Evolutionary conservation across 2,113 vertebrate genomes (phyloP), one percentile per base, ranked within the genome.

Genomic region (Nicator chloris): DNA sequence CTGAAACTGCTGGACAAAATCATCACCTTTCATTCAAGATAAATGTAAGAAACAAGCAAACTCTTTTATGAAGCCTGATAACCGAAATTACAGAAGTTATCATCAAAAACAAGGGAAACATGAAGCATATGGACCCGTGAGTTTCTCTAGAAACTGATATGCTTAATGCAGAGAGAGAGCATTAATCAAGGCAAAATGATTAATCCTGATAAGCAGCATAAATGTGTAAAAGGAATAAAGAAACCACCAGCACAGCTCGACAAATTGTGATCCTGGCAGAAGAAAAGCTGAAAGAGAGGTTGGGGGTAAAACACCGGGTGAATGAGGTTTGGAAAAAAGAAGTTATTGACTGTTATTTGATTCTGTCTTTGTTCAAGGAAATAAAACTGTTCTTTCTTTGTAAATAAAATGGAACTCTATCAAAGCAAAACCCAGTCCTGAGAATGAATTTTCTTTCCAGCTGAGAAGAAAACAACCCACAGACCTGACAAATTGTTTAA

Each of bases 21-120:
- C 95, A 96, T 90, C 92, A 96, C 90, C 93, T 94, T 94, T 96
- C 93, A 94, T 90, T 95, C 92, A 88, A 72, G 92, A 95, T 86
- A 91, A 97, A 92, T 88, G 79, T 80, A 95, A 95, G 91, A 92
- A 95, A 97, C 87, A 95, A 95, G 94, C 56, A 93, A 94, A 82
- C 64, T 78, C 93, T 88, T 90, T 95, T 90, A 94, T 70, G 82
- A 11, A 94, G 79, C 39, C 72, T 88, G 91, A 93, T 93, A 96
- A 95, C 71, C 80, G 82, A 96, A 96, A 97, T 95, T 96, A 93
- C 79, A 88, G 75, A 90, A 95, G 87, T 91, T 92, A 92, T 80
- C 90, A 93, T 93, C 93, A 97, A 96, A 96, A 95, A 0, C 71
- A 82, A 89, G 70, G 60, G 79, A 87, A 93, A 91, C 6, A 19